Base-by-base conservation (phyloP, 2,113 vertebrate species). In the Coracopsis vasa region DNA sequence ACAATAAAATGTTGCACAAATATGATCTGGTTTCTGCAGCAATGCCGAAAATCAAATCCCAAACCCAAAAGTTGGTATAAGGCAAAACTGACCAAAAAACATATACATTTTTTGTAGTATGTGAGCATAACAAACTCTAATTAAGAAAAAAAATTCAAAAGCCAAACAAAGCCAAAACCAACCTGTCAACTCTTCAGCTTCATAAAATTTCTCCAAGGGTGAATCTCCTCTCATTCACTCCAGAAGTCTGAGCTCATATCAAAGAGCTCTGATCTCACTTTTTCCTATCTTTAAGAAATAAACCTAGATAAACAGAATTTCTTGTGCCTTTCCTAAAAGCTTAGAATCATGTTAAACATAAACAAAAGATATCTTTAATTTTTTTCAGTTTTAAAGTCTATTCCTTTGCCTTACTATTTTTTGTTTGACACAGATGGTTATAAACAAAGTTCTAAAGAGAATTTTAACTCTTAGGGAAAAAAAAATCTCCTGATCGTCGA, bases 111-210 rank as follows among this genome's bases (percentile, higher is more conserved):
- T 53, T 64, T 44, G 20, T 42, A 51, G 21, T 7, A 29, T 35
- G 2, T 31, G 28, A 51, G 7, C 19, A n/a, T n/a, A 72, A 61
- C 2, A 33, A 45, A 24, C 0, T 39, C 13, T 33, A 48, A 48
- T 5, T 1, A 54, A 53, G n/a, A 50, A 42, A 27, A 4, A 45
- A 45, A 45, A 15, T 3, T n/a, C 12, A 58, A 23, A 58, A 58
- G 1, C 0, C 7, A 10, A 48, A 15, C 0, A 23, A 65, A 37
- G 2, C 10, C 5, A 10, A 37, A 60, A 37, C 0, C 2, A 67
- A 35, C 2, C 8, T 29, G 5, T 13, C 21, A 1, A 3, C 60
- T 90, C 39, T 61, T 60, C 20, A 37, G 14, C 18, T 86, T 83
- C 77, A 44, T 28, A 11, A 53, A 44, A n/a, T 88, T 44, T 74